Percentiles rank a stretch among this genome's conserved stretches.
phyloP scores from a whole-genome alignment of 2,797 vertebrate species.

The Varecia variegata region DNA sequence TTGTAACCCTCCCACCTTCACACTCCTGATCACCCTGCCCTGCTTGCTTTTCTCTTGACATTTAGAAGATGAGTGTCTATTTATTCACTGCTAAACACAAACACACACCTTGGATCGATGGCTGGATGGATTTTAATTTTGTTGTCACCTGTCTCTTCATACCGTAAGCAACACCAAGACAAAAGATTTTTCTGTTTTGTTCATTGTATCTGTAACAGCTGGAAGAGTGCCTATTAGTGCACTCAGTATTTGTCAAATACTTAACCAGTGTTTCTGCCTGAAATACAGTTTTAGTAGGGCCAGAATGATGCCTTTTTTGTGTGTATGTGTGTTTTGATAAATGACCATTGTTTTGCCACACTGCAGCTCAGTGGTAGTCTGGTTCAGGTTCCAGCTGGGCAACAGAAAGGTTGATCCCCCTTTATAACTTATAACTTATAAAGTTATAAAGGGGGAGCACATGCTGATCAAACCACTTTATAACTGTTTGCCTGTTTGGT shows the following conservation, averaged over 20 bases:
- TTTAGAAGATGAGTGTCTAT: neutral
- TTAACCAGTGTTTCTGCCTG: neutral
- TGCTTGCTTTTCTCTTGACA: neutral
- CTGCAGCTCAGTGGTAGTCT: neutral
- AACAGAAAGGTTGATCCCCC: neutral
- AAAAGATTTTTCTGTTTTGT: neutral
- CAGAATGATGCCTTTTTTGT: neutral
- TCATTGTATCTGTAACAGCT: neutral
- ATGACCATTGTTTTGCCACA: neutral
- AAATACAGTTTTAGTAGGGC: neutral
- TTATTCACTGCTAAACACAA: neutral
- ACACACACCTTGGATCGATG: neutral
- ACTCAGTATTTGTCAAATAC: neutral
- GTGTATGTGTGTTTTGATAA: neutral
- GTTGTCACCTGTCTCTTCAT: neutral
- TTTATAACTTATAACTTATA: no score
- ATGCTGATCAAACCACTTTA: neutral
- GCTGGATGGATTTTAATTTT: neutral
- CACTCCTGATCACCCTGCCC: neutral
- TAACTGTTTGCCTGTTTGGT: neutral
- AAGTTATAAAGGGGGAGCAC: no score
- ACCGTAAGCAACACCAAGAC: neutral
- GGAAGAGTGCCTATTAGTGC: neutral
- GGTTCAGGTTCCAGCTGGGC: neutral
- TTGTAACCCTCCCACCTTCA: neutral